Percentiles rank a stretch among this genome's conserved stretches.
Conservation (phyloP, 1,140 invertebrate species). For the Bradysia coprophila region DNA sequence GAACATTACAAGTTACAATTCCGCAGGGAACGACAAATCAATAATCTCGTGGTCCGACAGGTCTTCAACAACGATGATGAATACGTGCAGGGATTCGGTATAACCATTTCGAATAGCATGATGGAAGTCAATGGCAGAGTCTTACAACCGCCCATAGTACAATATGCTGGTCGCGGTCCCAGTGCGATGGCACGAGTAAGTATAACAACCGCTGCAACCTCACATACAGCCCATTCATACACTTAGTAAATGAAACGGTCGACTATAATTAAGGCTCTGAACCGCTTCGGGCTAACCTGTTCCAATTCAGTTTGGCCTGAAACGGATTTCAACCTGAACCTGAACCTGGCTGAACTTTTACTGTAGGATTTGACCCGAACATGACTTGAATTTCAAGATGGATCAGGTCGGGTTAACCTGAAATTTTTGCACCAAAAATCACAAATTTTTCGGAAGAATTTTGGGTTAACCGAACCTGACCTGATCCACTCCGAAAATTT, state of each 20-base stretch:
- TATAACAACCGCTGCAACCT: too few species aligned
- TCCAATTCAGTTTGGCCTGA: constrained; percentile 67
- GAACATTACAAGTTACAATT: neutral
- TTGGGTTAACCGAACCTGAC: too few species aligned
- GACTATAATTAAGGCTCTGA: constrained; percentile 7
- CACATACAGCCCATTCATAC: too few species aligned
- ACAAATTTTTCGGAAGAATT: too few species aligned
- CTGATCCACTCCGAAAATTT: too few species aligned
- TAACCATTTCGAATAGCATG: constrained; percentile 95
- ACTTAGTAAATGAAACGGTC: neutral
- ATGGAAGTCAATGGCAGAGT: constrained; percentile 97
- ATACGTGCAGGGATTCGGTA: constrained; percentile 96
- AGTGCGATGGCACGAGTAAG: constrained; percentile 61
- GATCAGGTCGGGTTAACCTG: too few species aligned
- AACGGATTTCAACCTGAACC: too few species aligned
- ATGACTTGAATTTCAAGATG: too few species aligned
- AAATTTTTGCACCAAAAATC: too few species aligned
- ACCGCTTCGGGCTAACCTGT: constrained; percentile 21
- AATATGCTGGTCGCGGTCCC: constrained; percentile 92
- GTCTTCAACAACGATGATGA: constrained; percentile 98
- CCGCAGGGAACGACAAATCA: constrained; percentile 86
- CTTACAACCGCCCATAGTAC: constrained; percentile 92
- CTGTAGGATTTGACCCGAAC: too few species aligned
- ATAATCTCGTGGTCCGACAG: constrained; percentile 88
- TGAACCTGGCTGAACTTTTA: too few species aligned